Conservation (phyloP, 2,797 vertebrate genomes). For the Cynodonichthys magdalenae region DNA sequence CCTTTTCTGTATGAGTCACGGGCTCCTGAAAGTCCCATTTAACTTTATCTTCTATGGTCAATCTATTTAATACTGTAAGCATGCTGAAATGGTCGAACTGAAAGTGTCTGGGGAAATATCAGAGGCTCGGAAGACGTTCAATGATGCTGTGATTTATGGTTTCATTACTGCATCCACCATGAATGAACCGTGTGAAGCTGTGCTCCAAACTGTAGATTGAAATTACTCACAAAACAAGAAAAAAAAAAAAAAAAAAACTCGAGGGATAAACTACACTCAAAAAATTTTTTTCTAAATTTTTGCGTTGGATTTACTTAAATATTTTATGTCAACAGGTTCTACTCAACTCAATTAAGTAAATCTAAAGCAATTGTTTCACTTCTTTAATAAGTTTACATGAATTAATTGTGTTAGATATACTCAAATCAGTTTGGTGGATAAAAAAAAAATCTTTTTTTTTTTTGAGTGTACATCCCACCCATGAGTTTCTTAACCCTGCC, state of each 20-base stretch:
- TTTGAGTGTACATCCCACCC: conserved; percentile 15
- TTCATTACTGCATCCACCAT: conserved; percentile 67
- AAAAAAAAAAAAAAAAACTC: conserved; percentile 46
- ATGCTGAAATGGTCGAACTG: conserved; percentile 58
- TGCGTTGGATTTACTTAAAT: too few species aligned
- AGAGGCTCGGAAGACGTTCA: conserved; percentile 66
- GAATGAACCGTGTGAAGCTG: conserved; percentile 58
- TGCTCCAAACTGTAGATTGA: conserved; percentile 49
- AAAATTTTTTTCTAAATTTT: too few species aligned
- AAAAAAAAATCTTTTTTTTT: too few species aligned
- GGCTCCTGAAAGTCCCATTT: conserved; percentile 63
- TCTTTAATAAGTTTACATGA: too few species aligned
- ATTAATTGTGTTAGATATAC: too few species aligned
- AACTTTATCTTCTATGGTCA: conserved; percentile 70
- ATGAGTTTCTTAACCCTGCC: conserved; percentile 18
- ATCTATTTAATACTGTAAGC: conserved; percentile 73
- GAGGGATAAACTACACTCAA: conserved; percentile 10
- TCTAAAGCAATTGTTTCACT: too few species aligned
- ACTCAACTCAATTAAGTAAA: too few species aligned
- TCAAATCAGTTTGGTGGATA: too few species aligned
- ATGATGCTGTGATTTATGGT: conserved; percentile 77
- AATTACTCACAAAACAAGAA: conserved; percentile 43
- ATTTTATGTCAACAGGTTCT: too few species aligned
- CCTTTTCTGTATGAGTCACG: conserved; percentile 55
- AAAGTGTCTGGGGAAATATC: conserved; percentile 74